Conservation (phyloP, 1,140 invertebrate genomes). For the Glossosoma conforme region DNA sequence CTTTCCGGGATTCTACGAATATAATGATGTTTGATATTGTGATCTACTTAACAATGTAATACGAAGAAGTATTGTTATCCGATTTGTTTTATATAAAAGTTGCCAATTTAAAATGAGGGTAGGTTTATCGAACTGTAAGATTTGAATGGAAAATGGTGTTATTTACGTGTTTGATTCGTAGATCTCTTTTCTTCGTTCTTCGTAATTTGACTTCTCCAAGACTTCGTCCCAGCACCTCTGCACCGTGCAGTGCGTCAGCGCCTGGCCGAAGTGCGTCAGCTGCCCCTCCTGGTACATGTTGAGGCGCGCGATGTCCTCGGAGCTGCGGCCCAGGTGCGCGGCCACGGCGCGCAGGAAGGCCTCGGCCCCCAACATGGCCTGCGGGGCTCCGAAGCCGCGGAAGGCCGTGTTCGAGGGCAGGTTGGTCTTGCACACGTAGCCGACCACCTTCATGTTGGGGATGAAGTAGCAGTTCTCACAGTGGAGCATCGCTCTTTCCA, state of each 20-base stretch:
- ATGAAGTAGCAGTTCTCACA: conserved; percentile 75
- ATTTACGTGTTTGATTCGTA: conserved; percentile 69
- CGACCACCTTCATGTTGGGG: conserved; percentile 61
- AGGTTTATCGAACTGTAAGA: no score
- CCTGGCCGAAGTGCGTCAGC: conserved; percentile 74
- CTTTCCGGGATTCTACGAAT: no score
- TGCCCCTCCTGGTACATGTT: conserved; percentile 84
- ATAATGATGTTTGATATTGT: no score
- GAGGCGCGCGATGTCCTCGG: conserved; percentile 48
- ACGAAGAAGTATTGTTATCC: no score
- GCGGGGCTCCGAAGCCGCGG: conserved; percentile 83
- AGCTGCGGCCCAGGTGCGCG: conserved; percentile 59
- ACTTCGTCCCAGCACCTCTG: conserved; percentile 81
- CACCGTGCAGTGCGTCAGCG: conserved; percentile 69
- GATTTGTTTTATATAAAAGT: no score
- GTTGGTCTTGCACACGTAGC: conserved; percentile 78
- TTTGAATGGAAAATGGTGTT: no score
- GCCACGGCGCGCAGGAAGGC: conserved; percentile 74
- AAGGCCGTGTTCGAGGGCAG: conserved; percentile 87
- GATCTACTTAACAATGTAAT: no score
- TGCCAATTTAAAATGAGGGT: no score
- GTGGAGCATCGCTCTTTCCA: conserved; percentile 75
- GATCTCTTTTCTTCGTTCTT: conserved; percentile 55
- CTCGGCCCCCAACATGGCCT: conserved; percentile 83
- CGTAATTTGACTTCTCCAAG: conserved; percentile 62